Evolutionary conservation across 1,140 invertebrate species (phyloP).

Genomic region (Drosophila takahashii): DNA sequence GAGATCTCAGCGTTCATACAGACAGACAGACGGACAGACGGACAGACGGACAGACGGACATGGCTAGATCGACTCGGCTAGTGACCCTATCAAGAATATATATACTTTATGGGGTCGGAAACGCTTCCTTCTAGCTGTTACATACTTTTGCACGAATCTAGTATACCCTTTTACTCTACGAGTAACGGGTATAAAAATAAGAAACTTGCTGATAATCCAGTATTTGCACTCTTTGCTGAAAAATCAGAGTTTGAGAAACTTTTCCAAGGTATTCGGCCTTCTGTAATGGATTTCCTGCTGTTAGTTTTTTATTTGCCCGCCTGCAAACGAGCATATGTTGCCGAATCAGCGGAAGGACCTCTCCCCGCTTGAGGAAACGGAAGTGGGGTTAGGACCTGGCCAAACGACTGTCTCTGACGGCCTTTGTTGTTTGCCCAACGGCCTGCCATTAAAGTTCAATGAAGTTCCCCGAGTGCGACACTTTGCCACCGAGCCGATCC

Average conservation of each 20-base stretch:
- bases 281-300: neutral
- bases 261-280: constrained; percentile 1
- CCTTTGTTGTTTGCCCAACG: constrained; percentile 64
- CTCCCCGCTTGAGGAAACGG: constrained; percentile 20
- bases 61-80: no score
- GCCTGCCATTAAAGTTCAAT: constrained; percentile 78
- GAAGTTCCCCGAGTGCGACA: constrained; percentile 71
- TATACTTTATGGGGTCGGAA: no score
- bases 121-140: no score
- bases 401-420: constrained; percentile 27
- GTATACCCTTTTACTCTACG: no score
- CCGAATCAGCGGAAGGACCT: constrained; percentile 17
- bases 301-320: neutral
- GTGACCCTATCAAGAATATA: no score
- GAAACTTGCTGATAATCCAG: no score
- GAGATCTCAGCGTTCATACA: no score
- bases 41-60: no score
- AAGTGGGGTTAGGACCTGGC: constrained; percentile 29
- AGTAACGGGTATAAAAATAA: no score
- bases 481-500: constrained; percentile 38
- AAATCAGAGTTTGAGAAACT: neutral
- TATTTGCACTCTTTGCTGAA: neutral
- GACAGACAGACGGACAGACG: no score
- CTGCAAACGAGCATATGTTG: constrained; percentile 31
- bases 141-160: no score